Base-by-base conservation (phyloP, 2,113 vertebrate species). In the Hemicordylus capensis region DNA sequence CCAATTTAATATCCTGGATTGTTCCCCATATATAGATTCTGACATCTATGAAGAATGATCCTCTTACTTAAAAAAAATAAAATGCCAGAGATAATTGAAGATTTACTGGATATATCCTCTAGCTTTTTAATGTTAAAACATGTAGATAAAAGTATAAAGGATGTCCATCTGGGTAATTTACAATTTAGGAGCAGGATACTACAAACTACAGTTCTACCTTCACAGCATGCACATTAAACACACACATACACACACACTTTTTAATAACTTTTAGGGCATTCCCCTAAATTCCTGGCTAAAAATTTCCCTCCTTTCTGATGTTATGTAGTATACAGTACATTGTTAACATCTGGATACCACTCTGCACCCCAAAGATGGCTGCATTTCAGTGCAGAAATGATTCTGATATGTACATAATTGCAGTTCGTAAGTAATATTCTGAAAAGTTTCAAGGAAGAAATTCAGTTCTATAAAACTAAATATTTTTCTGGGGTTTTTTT, bases 161-260 rank as follows among this genome's bases (percentile, higher is more conserved):
- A 92, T 92, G 89, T 84, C 90, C 95, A 93, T 95, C 86, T 90
- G 91, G 77, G 83, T 94, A 91, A 94, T 90, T 93, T 92, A 90
- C 88, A 7, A 93, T 88, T 89, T 90, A 89, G 84, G 87, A 90
- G 88, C 88, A 88, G 83, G 73, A 87, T 90, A 88, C 89, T 85
- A 92, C 90, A 93, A 93, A 88, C 89, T 90, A 81, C 90, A 77
- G 87, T 90, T 89, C 84, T 93, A 88, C 89, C 91, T 92, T 92
- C 84, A 81, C 89, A 93, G 84, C 0, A 0, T 44, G 88, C 82
- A 72, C 89, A 85, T 92, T 93, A 90, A 91, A 92, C 84, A 85
- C 89, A 91, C 87, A 87, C 90, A 91, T 87, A 89, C 83, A 86
- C 92, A 90, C 89, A 88, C 89, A 90, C 82, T 79, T 88, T 92